Conservation (phyloP, 2,797 vertebrate species). For the Sebastes iracundus region DNA sequence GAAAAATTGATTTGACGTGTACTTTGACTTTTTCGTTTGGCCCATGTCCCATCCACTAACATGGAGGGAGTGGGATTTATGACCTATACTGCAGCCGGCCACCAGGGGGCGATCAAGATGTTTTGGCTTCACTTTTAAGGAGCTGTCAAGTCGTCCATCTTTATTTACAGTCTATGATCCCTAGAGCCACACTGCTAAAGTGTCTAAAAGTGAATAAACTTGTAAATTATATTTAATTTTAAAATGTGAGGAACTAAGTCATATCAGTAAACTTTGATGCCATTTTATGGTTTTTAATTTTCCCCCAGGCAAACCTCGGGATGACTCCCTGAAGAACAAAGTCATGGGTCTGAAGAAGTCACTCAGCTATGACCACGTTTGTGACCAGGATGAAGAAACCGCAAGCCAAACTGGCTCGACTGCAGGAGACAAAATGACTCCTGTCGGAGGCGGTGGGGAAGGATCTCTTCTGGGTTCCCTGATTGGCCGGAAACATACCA, state of each 20-base stretch:
- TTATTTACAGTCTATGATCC: not conserved
- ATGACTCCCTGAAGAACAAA: constrained; percentile 91
- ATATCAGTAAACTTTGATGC: not conserved
- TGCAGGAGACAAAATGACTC: constrained; percentile 85
- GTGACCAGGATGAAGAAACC: constrained; percentile 87
- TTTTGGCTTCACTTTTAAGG: too few species aligned
- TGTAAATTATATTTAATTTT: not conserved
- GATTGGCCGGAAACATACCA: constrained; percentile 84
- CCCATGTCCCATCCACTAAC: too few species aligned
- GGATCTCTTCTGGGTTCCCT: constrained; percentile 88
- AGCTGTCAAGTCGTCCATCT: too few species aligned
- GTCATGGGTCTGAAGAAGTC: constrained; percentile 93
- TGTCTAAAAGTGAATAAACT: not conserved
- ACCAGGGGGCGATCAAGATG: too few species aligned
- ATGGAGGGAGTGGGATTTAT: too few species aligned
- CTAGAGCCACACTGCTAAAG: not conserved
- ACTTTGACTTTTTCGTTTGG: too few species aligned
- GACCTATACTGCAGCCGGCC: too few species aligned
- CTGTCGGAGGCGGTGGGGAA: constrained; percentile 78
- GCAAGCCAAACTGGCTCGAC: constrained; percentile 73
- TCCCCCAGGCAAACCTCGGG: constrained; percentile 82
- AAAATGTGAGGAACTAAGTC: not conserved
- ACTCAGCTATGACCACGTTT: constrained; percentile 94
- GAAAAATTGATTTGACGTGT: too few species aligned
- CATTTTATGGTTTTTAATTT: not conserved